These are phyloP conservation scores for Sternotherus odoratus DNA, from an alignment of 2,797 vertebrate genomes.

Conservation along the genomic window DNA sequence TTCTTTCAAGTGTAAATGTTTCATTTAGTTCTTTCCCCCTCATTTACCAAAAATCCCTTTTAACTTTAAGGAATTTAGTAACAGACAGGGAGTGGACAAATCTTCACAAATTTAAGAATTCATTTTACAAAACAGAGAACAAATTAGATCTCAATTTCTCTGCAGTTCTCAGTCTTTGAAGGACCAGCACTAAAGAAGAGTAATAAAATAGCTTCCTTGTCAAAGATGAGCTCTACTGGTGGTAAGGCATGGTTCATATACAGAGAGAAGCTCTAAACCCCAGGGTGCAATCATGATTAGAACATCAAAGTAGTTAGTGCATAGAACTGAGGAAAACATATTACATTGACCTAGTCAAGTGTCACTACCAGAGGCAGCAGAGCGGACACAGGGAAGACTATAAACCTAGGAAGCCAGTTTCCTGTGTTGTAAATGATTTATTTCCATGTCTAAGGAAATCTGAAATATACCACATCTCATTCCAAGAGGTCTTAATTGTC, in stretches of 20 bases:
- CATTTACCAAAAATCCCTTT: constrained; percentile 50
- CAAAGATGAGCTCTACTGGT: neutral
- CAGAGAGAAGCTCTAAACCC: neutral
- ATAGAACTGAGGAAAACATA: neutral
- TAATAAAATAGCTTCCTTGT: neutral
- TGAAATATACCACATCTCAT: fast-evolving
- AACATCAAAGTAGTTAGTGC: fast-evolving
- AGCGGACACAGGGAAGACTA: too few relatives aligned
- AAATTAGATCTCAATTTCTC: neutral
- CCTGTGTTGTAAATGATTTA: neutral
- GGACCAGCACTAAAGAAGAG: neutral
- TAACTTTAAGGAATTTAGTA: constrained; percentile 45
- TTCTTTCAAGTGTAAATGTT: constrained; percentile 12
- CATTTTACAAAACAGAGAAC: constrained; percentile 24
- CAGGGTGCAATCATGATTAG: neutral
- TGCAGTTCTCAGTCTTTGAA: neutral
- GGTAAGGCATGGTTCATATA: neutral
- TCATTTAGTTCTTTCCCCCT: constrained; percentile 45
- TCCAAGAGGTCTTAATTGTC: neutral
- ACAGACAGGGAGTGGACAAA: constrained; percentile 5
- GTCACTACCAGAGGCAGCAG: neutral
- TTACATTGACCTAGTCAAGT: neutral
- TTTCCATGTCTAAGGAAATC: neutral
- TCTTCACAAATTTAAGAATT: neutral
- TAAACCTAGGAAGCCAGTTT: neutral